These are phyloP conservation scores for Tachuris rubrigastra DNA, from an alignment of 2,113 vertebrate species.

Conservation along the genomic window DNA sequence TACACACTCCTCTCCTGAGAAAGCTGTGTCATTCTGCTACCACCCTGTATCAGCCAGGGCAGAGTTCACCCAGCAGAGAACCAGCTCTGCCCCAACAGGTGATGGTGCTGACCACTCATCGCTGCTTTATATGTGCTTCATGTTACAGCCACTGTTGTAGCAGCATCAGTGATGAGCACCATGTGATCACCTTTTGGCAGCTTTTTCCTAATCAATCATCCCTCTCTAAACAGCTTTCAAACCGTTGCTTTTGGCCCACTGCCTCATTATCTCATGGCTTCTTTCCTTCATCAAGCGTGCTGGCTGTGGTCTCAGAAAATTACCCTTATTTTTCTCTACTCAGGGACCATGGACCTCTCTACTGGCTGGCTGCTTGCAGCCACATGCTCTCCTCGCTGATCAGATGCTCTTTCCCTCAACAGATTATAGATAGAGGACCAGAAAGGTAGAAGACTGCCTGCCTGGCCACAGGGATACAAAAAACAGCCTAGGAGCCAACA, in stretches of 20 bases:
- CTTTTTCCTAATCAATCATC: neutral
- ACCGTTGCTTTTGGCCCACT: neutral
- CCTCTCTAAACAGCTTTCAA: neutral
- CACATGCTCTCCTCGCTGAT: neutral
- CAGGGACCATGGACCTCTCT: neutral
- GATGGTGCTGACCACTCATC: neutral
- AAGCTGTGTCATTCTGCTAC: neutral
- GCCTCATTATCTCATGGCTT: neutral
- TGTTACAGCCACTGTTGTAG: neutral
- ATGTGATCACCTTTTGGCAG: neutral
- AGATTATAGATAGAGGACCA: neutral
- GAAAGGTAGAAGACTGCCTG: neutral
- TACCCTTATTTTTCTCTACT: slow-evolving; percentile 21
- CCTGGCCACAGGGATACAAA: neutral
- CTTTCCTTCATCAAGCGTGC: neutral
- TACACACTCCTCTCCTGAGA: neutral
- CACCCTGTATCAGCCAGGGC: fast-evolving
- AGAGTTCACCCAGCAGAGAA: neutral
- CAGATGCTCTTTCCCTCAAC: neutral
- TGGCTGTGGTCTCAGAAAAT: neutral
- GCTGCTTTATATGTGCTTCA: neutral
- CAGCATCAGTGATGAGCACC: neutral
- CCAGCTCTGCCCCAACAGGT: neutral
- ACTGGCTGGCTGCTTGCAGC: neutral
- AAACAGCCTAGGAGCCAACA: neutral